Base-by-base conservation (phyloP, 2,113 vertebrate species). In the Prunella himalayana region DNA sequence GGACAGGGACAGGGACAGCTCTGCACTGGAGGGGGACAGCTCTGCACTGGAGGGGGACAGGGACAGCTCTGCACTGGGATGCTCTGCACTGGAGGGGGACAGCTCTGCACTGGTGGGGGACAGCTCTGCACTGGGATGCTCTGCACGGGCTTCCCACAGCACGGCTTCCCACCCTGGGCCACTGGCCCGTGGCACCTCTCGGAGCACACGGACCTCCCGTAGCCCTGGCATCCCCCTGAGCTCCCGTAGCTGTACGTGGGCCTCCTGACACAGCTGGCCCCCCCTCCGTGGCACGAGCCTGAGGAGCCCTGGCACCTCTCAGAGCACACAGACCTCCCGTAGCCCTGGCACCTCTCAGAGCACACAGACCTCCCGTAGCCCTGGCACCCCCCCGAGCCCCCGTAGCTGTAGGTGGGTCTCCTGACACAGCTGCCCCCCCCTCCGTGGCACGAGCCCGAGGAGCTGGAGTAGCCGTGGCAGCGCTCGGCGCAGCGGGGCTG, bases 401-500 rank as follows among this genome's bases (percentile, higher is more conserved):
- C 91, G 0, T 80, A 95, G 82, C 49, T 76, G 71, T 76, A 88
- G 0, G 82, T 65, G 53, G 93, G 93, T 0, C 96, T 91, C 89
- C 96, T 69, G 64, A 88, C 89, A 0, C 93, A 94, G 28, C 41
- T 13, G 0, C 54, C 51, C 1, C 70, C 69, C 2, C 30, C 70
- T 0, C 54, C 68, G 0, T 70, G 68, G 28, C 68, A 70, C 20
- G 47, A 69, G 4, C 30, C 9, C 1, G 68, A 53, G 28, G 11
- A 53, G 0, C 25, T 0, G 3, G 78, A 2, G 4, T 37, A 90
- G 59, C 91, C n/a, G 0, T 53, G 70, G 71, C 88, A 90, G 6
- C 83, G 25, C 70, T 96, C 96, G 0, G 90, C 53, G 76, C 96
- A 97, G 49, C 75, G 90, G 0, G 93, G 72, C 61, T 85, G 87